Evolutionary conservation across 2,888 invertebrate genomes (phyloP), one percentile per base, ranked within the genome.

Genomic region (Chymomyza procnemis): DNA sequence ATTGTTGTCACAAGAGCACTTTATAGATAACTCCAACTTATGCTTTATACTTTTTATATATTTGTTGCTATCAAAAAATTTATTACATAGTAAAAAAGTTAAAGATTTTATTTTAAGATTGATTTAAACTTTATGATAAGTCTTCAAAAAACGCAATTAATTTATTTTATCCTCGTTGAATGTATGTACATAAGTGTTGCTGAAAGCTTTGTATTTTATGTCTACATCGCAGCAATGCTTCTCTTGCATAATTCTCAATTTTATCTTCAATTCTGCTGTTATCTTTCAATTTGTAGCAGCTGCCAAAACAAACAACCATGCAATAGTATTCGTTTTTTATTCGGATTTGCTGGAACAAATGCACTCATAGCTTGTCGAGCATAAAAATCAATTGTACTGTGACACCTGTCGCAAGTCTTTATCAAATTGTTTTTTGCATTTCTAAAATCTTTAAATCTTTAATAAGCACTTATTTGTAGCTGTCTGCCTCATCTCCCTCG

Each of bases 231-330:
- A 34, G 26, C 26, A 41, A 5, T 41, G 0, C 34, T 41, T 62
- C 57, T 52, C 57, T 52, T 62, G 63, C 61, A 26, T 26, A 26
- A 26, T 26, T 26, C 26, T 26, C 65, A 69, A 66, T 76, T 74
- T 70, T 64, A 52, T 61, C 61, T 66, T 50, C 66, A 66, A 67
- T 64, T 70, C 63, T 67, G 76, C 78, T 81, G 84, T 81, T 81
- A 84, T 81, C 80, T 81, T 81, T 81, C 79, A 84, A 81, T 81
- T 81, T 81, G 76, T 65, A 70, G 50, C 80, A 84, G 78, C 79
- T 81, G 80, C 66, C 79, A 78, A 81, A 81, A 79, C 78, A 81
- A 76, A 71, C 56, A 61, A 34, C 50, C 50, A 41, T 41, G 3
- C 34, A 12, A 5, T 5, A 26, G 26, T 26, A 1, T 26, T 26